A percentile compares a stretch with the other conserved stretches of the same genome.
Evolutionary conservation across 2,113 vertebrate genomes (phyloP).

Genomic region (Callaeas wilsoni): DNA sequence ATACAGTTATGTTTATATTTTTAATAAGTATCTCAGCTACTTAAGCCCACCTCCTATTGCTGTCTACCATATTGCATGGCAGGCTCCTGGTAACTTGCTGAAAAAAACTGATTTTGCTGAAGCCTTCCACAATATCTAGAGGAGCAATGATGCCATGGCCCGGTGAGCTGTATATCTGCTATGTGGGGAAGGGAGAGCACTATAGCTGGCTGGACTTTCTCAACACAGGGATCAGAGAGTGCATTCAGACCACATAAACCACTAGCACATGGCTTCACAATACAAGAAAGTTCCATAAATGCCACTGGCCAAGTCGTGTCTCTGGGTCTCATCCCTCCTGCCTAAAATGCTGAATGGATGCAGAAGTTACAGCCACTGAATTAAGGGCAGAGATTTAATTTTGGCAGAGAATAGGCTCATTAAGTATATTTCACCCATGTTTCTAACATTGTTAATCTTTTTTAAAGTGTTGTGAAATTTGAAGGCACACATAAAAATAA

Average conservation of each 20-base stretch:
- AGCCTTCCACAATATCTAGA: not conserved
- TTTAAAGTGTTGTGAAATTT: constrained; percentile 44
- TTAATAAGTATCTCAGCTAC: not conserved
- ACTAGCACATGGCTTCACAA: not conserved
- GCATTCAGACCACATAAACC: not conserved
- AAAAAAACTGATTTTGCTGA: not conserved
- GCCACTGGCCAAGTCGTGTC: rapidly evolving
- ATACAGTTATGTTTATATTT: not conserved
- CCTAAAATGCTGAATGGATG: not conserved
- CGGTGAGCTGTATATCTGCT: not conserved
- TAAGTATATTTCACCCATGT: constrained; percentile 34
- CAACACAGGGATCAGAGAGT: not conserved
- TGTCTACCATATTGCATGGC: not conserved
- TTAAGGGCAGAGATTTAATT: constrained; percentile 18
- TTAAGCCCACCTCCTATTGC: not conserved
- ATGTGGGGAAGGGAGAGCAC: not conserved
- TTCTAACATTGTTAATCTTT: constrained; percentile 44
- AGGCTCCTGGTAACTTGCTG: not conserved
- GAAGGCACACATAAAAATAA: not conserved
- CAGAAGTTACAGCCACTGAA: not conserved
- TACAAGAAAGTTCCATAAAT: not conserved
- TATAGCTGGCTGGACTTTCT: not conserved
- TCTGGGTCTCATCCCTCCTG: not conserved
- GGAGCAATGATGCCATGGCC: not conserved
- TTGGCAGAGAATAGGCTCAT: constrained; percentile 34